Evolutionary conservation across 2,113 vertebrate species (phyloP), one percentile per base, ranked within the genome.

Genomic region (Nesogale talazaci): DNA sequence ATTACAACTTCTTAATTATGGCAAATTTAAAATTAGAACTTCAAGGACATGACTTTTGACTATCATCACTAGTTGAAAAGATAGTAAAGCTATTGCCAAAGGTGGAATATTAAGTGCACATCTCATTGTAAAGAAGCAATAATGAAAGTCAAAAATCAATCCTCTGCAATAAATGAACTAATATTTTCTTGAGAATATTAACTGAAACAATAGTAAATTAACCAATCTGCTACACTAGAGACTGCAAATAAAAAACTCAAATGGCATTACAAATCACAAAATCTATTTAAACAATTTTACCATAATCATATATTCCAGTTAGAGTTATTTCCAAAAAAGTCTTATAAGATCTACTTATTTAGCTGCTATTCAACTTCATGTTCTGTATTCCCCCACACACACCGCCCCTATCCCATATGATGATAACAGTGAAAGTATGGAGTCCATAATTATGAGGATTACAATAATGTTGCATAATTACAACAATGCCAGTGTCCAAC

Each of bases 231-330:
- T 69, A 59, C 19, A 79, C 6, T 87, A 34, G 12, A 93, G 34
- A 79, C 20, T 83, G 4, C 70, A 92, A 57, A 11, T 79, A 70
- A 31, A 83, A 46, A 46, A 31, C 34, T 61, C 11, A 80, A 3
- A 74, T 59, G 27, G 69, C 93, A 22, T 89, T 52, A 90, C 7
- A 84, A 83, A 94, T n/a, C 46, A 61, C 57, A 92, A 91, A 80
- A 80, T 0, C 15, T 31, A 79, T 42, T 89, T 69, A 82, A 85
- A 59, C 42, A 92, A 69, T 72, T 91, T 15, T 87, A n/a, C 31
- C 42, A 90, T 9, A 77, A 63, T 63, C 20, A 46, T 83, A 65
- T 56, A 74, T 14, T 36, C 4, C 25, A 85, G 2, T 85, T 85
- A 31, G n/a, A 34, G 1, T 61, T 70, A 52, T 52, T 52, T 61